Base-by-base conservation (phyloP, 1,140 invertebrate genomes). In the Zaprionus davidi region DNA sequence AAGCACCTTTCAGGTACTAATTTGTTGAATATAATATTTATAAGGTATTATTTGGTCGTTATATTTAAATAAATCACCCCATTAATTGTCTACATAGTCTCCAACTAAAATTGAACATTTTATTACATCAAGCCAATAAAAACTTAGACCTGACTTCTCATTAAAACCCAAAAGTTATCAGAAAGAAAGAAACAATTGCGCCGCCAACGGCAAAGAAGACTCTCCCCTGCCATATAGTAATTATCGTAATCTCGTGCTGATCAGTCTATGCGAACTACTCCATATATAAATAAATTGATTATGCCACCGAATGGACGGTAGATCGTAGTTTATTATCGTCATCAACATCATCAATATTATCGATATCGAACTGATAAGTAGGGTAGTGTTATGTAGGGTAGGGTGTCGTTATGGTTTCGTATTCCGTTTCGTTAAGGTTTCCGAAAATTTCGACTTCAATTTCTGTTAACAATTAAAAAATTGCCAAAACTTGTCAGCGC, bases 391-490 rank as follows among this genome's bases (percentile, higher is more conserved):
- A 20, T 20, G 46, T 51, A 51, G 46, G 9, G 3, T 51, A 13
- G 17, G 46, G 20, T 5, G 13, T 22, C 46, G 46, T 22, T 51
- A 13, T 20, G 46, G 9, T 49, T 22, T 11, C 46, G 20, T 9
- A 5, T 22, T 49, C 7, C 2, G 44, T 22, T 20, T 49, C 9
- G 46, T 51, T 24, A 2, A 20, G 46, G n/a, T 24, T 24, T 51
- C 20, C 11, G 20, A 51, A 20, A 24, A 5, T 24, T 24, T 51
- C 20, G 20, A 11, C 13, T 51, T 28, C 53, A 38, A 55, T 63
- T 34, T 46, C n/a, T 20, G 66, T 79, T 64, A 58, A 72, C 69
- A 77, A 77, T 76, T 77, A 77, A 77, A 56, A 79, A 77, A 73
- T 79, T 74, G 76, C 66, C 65, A 57, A 57, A 80, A 77, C 31